A percentile compares a stretch with the other conserved stretches of the same genome.
These are phyloP conservation scores for Habroteleia sp. DNA, from an alignment of 2,888 invertebrate species.

Conservation along the genomic window DNA sequence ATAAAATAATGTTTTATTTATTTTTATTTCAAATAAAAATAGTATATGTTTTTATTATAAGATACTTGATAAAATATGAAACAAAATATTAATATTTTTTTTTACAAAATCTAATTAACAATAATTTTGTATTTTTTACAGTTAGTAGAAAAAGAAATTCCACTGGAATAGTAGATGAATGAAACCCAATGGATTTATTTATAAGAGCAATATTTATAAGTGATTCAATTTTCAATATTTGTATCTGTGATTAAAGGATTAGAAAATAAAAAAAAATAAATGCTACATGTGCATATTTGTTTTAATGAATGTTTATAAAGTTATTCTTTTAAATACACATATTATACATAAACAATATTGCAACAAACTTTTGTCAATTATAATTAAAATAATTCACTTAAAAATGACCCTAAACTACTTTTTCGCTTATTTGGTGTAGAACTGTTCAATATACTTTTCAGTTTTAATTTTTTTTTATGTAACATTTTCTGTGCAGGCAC, in stretches of 20 bases:
- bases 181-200: slow-evolving; percentile 16
- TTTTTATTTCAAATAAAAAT: too few species aligned
- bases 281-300: too few species aligned
- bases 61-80: too few species aligned
- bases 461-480: slow-evolving; percentile 70
- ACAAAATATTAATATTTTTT: too few species aligned
- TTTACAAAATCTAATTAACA: background rate
- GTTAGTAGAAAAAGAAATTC: slow-evolving; percentile 89
- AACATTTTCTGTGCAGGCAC: slow-evolving; percentile 67
- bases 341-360: background rate
- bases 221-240: slow-evolving; percentile 47
- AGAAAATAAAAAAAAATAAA: slow-evolving; percentile 41
- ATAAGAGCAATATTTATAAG: slow-evolving; percentile 36
- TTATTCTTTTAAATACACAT: background rate
- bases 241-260: slow-evolving; percentile 51
- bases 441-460: slow-evolving; percentile 71
- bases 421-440: slow-evolving; percentile 65
- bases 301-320: too few species aligned
- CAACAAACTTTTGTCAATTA: background rate
- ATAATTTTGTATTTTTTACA: slow-evolving; percentile 80
- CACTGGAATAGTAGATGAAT: slow-evolving; percentile 83
- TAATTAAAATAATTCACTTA: slow-evolving; percentile 70
- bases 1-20: too few species aligned
- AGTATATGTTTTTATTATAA: too few species aligned
- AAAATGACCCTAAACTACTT: slow-evolving; percentile 73